Conservation (phyloP, 2,888 invertebrate species). For the Eupelmus urozonus region DNA sequence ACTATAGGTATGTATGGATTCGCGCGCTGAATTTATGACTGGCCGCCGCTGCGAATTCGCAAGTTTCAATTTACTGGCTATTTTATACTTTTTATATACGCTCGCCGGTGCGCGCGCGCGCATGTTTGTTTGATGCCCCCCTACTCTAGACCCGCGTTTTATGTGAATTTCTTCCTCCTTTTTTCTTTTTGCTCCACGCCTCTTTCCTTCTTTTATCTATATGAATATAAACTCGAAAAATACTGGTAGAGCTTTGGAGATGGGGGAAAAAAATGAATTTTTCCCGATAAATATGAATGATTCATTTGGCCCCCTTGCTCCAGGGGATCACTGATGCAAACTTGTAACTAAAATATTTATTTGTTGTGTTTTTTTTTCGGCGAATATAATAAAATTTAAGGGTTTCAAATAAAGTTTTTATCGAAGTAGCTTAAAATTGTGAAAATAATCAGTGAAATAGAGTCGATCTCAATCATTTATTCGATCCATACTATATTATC, state of each 20-base stretch:
- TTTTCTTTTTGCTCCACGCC: not conserved
- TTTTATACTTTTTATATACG: constrained; percentile 2
- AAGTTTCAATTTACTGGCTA: constrained; percentile 34
- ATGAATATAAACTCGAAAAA: too few relatives aligned
- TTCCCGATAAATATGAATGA: not conserved
- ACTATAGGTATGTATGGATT: not conserved
- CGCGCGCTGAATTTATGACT: constrained; percentile 32
- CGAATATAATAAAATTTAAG: too few relatives aligned
- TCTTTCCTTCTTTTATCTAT: too few relatives aligned
- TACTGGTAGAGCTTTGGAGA: not conserved
- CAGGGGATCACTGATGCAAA: too few relatives aligned
- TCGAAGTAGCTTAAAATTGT: too few relatives aligned
- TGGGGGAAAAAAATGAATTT: not conserved
- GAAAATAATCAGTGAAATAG: too few relatives aligned
- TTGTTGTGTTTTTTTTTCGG: too few relatives aligned
- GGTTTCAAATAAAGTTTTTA: too few relatives aligned
- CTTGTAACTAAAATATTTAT: too few relatives aligned
- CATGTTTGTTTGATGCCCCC: constrained; percentile 29
- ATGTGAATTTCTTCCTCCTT: not conserved
- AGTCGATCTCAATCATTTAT: too few relatives aligned
- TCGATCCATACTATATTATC: too few relatives aligned
- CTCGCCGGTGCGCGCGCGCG: not conserved
- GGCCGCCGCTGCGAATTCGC: constrained; percentile 9
- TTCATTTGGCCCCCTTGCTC: not conserved
- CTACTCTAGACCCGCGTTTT: not conserved